Evolutionary conservation across 2,113 vertebrate genomes (phyloP), one percentile per base, ranked within the genome.

Genomic region (Sander lucioperca): DNA sequence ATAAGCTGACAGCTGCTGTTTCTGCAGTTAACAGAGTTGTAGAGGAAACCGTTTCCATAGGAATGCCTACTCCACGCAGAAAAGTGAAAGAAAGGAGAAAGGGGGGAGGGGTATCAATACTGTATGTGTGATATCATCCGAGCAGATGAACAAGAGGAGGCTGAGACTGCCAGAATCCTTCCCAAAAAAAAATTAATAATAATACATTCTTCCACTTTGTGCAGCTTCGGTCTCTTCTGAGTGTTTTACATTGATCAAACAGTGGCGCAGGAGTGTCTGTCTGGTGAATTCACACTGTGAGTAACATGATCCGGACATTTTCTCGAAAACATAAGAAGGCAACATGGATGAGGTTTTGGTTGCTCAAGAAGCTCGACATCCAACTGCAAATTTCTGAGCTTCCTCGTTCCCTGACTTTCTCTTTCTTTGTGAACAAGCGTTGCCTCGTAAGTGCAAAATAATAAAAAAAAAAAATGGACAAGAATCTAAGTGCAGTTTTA

Each of bases 41-140:
- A 68, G 65, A 83, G 67, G 80, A 77, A 85, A 87, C 83, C 68
- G 33, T 70, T 75, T 87, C 80, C 73, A 89, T 76, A 92, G 88
- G 91, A 93, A 91, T 80, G 89, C 86, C 90, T 83, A 61, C 86
- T 86, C 80, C 85, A 86, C 54, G 66, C 74, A 85, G 86, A 82
- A 25, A 36, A 83, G 58, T 66, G 51, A 74, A 19, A 54, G 1
- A 27, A 43, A 54, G 70, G 21, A 33, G 51, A 15, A 23, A 4
- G 10, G 64, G 64, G 19, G 19, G n/a, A 21, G 61, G 61, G 54
- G 53, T 48, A 7, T 71, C 75, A 72, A 71, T 65, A 73, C 79
- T 80, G 75, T 58, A 33, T 5, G 53, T 51, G 39, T 27, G 53
- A 81, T 70, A 61, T 47, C 30, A 21, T 75, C 48, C 63, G 77